These are phyloP conservation scores for Rhegmatorhina hoffmannsi DNA, from an alignment of 2,113 vertebrate species.

Conservation along the genomic window DNA sequence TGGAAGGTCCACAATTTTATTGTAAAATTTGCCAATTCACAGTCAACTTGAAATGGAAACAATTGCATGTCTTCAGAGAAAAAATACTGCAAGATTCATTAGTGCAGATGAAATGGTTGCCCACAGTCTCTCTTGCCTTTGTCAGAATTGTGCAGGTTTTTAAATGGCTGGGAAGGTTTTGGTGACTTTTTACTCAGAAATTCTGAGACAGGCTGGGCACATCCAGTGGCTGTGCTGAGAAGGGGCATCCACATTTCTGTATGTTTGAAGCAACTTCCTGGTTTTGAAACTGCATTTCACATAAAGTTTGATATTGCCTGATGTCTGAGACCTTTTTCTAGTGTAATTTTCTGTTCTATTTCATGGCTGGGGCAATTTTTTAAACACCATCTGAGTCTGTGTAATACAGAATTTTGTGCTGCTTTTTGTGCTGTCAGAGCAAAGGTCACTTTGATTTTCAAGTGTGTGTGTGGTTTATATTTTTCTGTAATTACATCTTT, in stretches of 20 bases:
- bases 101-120: neutral
- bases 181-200: neutral
- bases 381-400: neutral
- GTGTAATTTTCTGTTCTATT: neutral
- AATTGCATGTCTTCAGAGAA: neutral
- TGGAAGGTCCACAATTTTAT: neutral
- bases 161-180: neutral
- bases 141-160: neutral
- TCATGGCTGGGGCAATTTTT: neutral
- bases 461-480: neutral
- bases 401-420: neutral
- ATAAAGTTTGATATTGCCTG: neutral
- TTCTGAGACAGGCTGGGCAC: neutral
- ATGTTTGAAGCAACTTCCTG: neutral
- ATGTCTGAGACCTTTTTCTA: neutral
- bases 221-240: neutral
- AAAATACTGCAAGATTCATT: neutral
- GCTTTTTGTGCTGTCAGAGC: conserved; percentile 2
- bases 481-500: neutral
- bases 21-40: neutral
- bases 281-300: neutral
- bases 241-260: neutral
- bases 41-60: neutral
- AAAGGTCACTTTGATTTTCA: conserved; percentile 37
- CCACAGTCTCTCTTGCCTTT: neutral